Conservation (phyloP, 2,113 vertebrate species). For the Phylloscopus trochiloides region DNA sequence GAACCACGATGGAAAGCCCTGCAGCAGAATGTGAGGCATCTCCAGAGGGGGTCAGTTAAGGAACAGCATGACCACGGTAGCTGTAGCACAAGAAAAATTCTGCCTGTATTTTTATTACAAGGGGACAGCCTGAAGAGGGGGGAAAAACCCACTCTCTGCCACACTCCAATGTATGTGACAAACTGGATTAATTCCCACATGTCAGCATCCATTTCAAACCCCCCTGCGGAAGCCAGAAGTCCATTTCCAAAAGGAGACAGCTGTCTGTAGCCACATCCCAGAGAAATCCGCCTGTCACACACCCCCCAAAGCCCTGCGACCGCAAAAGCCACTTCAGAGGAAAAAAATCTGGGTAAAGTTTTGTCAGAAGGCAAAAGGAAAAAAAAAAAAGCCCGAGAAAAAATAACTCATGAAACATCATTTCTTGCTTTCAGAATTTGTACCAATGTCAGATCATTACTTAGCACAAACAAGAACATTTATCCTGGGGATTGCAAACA, state of each 20-base stretch:
- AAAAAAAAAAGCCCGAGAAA: accelerated
- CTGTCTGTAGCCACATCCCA: slow-evolving; percentile 25
- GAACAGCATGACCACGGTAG: neutral
- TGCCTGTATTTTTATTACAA: neutral
- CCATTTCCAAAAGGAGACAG: slow-evolving; percentile 31
- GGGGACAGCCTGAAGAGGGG: neutral
- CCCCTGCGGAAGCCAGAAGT: neutral
- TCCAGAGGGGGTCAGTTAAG: neutral
- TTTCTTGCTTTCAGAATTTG: neutral
- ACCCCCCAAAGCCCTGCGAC: neutral
- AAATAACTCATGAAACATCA: accelerated
- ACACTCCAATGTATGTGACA: slow-evolving; percentile 28
- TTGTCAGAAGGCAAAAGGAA: neutral
- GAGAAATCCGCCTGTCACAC: slow-evolving; percentile 1
- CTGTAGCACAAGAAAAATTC: neutral
- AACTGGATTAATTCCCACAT: slow-evolving; percentile 32
- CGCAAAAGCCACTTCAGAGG: neutral
- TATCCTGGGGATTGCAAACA: neutral
- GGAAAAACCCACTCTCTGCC: neutral
- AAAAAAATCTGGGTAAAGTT: neutral
- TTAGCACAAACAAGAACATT: neutral
- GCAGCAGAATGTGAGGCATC: neutral
- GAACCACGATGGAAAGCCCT: neutral
- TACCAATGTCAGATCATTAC: neutral
- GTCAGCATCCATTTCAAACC: slow-evolving; percentile 7